Percentiles rank a stretch among this genome's conserved stretches.
phyloP scores from a whole-genome alignment of 1,140 invertebrate species.

The Neelides sp. region DNA sequence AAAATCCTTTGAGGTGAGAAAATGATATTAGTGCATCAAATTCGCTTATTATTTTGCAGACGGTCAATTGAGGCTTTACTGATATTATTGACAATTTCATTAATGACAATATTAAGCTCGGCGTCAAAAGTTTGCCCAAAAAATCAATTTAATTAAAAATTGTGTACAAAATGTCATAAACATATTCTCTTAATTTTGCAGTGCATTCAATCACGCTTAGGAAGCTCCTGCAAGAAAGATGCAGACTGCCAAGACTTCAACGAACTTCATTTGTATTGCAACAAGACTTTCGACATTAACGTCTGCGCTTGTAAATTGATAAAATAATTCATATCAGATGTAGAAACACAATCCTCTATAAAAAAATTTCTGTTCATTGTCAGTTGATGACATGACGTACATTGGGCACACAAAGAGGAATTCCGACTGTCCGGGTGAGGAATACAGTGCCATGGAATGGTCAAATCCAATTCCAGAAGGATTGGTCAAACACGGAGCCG shows the following conservation, averaged over 20 bases:
- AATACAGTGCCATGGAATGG: constrained; percentile 11
- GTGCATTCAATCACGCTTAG: constrained; percentile 24
- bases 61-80: too few species aligned
- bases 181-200: too few species aligned
- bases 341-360: too few species aligned
- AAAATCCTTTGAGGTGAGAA: too few species aligned
- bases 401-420: constrained; percentile 12
- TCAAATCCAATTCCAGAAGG: constrained; percentile 17
- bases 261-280: constrained; percentile 22
- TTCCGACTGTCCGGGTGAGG: constrained; percentile 18
- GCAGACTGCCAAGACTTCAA: constrained; percentile 13
- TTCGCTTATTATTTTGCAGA: too few species aligned
- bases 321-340: neutral
- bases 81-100: too few species aligned
- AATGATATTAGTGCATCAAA: too few species aligned
- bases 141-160: too few species aligned
- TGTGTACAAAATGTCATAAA: too few species aligned
- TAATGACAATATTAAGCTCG: too few species aligned
- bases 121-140: too few species aligned
- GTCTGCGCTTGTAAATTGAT: constrained; percentile 18
- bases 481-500: constrained; percentile 9
- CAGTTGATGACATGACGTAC: constrained; percentile 18
- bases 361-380: neutral
- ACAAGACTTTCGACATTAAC: constrained; percentile 16
- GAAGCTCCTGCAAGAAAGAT: constrained; percentile 8